Conservation (phyloP, 2,113 vertebrate species). For the Brachypodius melanocephalos region DNA sequence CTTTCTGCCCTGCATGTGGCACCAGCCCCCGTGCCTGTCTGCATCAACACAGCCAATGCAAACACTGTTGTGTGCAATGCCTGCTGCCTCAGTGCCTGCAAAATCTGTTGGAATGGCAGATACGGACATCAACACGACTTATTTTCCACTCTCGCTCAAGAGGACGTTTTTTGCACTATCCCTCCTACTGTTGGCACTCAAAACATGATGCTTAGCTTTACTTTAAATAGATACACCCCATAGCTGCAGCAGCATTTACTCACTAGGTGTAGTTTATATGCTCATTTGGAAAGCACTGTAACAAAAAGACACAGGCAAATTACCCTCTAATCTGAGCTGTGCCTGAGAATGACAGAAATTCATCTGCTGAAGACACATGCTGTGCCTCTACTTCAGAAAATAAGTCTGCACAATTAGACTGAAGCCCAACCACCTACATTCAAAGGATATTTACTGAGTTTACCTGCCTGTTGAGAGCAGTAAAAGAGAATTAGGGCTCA, state of each 20-base stretch:
- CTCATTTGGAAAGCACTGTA: background rate
- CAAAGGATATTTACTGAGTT: background rate
- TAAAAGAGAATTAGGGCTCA: background rate
- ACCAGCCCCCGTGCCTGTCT: rapidly evolving
- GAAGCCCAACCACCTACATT: background rate
- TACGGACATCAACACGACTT: background rate
- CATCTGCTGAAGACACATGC: background rate
- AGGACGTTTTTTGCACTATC: background rate
- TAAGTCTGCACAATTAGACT: background rate
- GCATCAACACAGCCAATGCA: background rate
- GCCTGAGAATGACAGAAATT: background rate
- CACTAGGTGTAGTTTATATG: background rate
- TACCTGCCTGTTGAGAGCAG: background rate
- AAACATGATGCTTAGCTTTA: background rate
- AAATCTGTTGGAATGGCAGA: background rate
- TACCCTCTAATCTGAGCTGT: background rate
- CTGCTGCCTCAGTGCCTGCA: background rate
- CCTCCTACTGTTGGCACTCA: background rate
- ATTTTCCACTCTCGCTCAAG: background rate
- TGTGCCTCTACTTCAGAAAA: background rate
- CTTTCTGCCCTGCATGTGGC: background rate
- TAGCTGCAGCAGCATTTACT: background rate
- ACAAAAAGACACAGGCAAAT: background rate
- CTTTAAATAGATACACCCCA: background rate
- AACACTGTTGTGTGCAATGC: background rate